phyloP scores from a whole-genome alignment of 2,797 vertebrate species.

The Enteromius thamalakanensis region DNA sequence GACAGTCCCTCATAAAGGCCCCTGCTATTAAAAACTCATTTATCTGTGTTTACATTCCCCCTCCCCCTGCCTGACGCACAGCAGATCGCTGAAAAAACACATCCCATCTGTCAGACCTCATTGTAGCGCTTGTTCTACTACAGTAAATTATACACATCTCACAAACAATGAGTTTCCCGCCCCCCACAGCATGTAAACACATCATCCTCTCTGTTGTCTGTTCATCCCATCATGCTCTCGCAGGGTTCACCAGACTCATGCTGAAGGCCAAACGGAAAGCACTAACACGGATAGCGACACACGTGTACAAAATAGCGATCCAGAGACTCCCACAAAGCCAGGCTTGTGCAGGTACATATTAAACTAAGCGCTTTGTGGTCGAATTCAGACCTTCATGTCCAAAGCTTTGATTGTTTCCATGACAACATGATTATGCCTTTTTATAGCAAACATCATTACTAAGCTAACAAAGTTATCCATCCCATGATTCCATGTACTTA shows the following conservation, averaged over 20 bases:
- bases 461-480: background rate
- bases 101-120: conserved; percentile 48
- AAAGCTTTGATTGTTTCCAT: conserved; percentile 21
- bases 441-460: background rate
- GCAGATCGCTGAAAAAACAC: conserved; percentile 30
- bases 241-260: conserved; percentile 59
- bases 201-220: conserved; percentile 24
- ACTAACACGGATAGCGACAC: conserved; percentile 60
- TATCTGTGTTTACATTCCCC: conserved; percentile 33
- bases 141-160: conserved; percentile 35
- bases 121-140: conserved; percentile 30
- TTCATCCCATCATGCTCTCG: conserved; percentile 32
- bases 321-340: conserved; percentile 59
- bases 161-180: conserved; percentile 25
- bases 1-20: conserved; percentile 25
- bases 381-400: background rate
- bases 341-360: conserved; percentile 67
- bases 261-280: conserved; percentile 61
- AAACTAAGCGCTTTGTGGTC: background rate
- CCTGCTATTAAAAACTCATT: conserved; percentile 42
- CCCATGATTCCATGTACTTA: background rate
- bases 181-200: background rate
- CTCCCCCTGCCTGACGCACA: conserved; percentile 32
- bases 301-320: conserved; percentile 42
- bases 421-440: background rate